These are phyloP conservation scores for Corvus moneduloides DNA, from an alignment of 2,113 vertebrate species.

Conservation along the genomic window DNA sequence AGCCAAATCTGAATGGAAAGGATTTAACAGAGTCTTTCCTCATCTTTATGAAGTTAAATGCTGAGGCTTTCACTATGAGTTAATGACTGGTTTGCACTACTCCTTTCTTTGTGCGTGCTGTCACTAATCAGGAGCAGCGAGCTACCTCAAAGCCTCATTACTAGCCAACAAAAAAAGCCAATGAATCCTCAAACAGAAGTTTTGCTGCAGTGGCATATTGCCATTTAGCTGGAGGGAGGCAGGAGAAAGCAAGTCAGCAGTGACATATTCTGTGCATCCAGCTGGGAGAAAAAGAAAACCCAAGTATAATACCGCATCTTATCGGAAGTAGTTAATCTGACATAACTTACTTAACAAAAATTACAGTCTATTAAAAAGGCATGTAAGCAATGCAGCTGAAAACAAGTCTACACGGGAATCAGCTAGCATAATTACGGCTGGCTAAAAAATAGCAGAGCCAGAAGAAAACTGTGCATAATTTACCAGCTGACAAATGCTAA, in stretches of 20 bases:
- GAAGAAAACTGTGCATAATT: constrained; percentile 51
- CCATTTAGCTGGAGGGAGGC: constrained; percentile 66
- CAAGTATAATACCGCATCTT: constrained; percentile 64
- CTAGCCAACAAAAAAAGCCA: constrained; percentile 59
- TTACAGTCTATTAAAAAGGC: constrained; percentile 70
- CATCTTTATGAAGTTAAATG: constrained; percentile 32
- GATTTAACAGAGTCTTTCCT: constrained; percentile 37
- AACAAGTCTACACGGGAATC: constrained; percentile 70
- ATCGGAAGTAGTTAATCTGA: constrained; percentile 75
- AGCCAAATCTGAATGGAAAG: background rate
- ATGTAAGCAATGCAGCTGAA: constrained; percentile 71
- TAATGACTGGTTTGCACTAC: constrained; percentile 41
- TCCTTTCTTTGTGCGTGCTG: constrained; percentile 6
- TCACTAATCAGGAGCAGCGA: constrained; percentile 59
- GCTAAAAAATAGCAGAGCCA: constrained; percentile 32
- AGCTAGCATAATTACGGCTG: constrained; percentile 49
- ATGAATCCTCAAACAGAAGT: constrained; percentile 58
- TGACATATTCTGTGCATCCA: constrained; percentile 65
- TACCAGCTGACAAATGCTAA: constrained; percentile 72
- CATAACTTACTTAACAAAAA: constrained; percentile 74
- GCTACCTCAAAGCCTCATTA: constrained; percentile 64
- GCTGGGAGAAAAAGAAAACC: constrained; percentile 63
- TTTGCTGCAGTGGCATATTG: constrained; percentile 67
- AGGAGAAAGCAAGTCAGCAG: constrained; percentile 62
- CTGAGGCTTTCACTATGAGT: constrained; percentile 29